These are phyloP conservation scores for Limanda limanda DNA, from an alignment of 2,113 vertebrate genomes.

Conservation along the genomic window DNA sequence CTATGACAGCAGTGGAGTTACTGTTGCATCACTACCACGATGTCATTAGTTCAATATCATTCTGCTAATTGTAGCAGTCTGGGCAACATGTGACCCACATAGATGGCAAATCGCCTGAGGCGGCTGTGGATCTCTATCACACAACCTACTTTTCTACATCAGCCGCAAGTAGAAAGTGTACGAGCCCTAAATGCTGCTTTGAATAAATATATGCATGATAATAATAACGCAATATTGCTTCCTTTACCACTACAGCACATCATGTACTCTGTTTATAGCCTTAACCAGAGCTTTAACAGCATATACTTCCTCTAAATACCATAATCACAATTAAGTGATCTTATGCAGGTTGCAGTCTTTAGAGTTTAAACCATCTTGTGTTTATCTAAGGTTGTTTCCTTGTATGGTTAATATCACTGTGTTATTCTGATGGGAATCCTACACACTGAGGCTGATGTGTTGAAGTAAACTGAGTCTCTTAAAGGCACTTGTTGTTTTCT, in stretches of 20 bases:
- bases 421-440: too few species aligned
- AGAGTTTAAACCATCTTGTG: too few species aligned
- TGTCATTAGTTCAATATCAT: slow-evolving; percentile 58
- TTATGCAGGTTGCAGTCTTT: neutral
- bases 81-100: slow-evolving; percentile 77
- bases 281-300: neutral
- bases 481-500: neutral
- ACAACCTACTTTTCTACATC: slow-evolving; percentile 44
- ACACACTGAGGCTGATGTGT: neutral
- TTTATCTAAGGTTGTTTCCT: neutral
- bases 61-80: slow-evolving; percentile 56
- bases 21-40: slow-evolving; percentile 24
- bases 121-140: slow-evolving; percentile 40
- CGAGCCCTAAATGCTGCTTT: slow-evolving; percentile 20
- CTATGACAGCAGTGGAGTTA: slow-evolving; percentile 11
- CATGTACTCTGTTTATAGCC: neutral
- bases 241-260: neutral
- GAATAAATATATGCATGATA: slow-evolving; percentile 1
- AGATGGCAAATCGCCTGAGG: slow-evolving; percentile 62
- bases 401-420: neutral
- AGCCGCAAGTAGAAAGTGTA: slow-evolving; percentile 39
- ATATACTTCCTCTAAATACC: too few species aligned
- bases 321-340: neutral
- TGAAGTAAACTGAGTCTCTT: neutral
- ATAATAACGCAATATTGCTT: neutral